phyloP scores from a whole-genome alignment of 2,797 vertebrate species.

The Delichon dasypus region DNA sequence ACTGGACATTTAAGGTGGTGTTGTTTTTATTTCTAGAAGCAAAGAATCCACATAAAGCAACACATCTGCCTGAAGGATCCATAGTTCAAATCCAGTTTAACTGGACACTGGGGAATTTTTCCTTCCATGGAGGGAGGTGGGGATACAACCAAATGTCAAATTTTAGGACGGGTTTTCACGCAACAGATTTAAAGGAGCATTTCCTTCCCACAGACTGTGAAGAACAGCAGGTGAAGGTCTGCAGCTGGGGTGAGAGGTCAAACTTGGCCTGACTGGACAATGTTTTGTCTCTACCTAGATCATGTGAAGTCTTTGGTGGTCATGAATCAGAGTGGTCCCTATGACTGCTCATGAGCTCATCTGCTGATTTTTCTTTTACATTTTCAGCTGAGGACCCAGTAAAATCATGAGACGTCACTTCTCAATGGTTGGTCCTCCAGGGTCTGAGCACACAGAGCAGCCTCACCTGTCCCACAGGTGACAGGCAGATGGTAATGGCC shows the following conservation, averaged over 20 bases:
- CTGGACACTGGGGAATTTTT: neutral
- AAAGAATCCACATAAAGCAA: neutral
- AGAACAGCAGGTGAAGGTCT: neutral
- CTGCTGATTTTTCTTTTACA: neutral
- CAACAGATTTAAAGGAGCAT: neutral
- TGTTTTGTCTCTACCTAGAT: neutral
- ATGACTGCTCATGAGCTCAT: neutral
- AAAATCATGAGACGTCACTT: neutral
- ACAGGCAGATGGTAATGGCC: rapidly evolving
- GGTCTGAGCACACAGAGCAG: rapidly evolving
- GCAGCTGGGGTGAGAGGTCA: neutral
- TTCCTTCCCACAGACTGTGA: neutral
- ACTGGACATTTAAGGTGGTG: neutral
- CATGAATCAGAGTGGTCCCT: neutral
- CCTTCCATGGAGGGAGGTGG: neutral
- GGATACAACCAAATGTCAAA: neutral
- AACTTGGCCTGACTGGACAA: neutral
- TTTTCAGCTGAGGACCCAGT: neutral
- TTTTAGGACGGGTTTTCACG: neutral
- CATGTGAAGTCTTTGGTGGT: neutral
- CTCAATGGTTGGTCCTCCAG: neutral
- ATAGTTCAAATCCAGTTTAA: neutral
- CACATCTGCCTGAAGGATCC: neutral
- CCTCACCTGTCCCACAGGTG: neutral
- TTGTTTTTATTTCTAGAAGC: slow-evolving; percentile 12